Base-by-base conservation (phyloP, 1,140 invertebrate species). In the Dendrolimus punctatus region DNA sequence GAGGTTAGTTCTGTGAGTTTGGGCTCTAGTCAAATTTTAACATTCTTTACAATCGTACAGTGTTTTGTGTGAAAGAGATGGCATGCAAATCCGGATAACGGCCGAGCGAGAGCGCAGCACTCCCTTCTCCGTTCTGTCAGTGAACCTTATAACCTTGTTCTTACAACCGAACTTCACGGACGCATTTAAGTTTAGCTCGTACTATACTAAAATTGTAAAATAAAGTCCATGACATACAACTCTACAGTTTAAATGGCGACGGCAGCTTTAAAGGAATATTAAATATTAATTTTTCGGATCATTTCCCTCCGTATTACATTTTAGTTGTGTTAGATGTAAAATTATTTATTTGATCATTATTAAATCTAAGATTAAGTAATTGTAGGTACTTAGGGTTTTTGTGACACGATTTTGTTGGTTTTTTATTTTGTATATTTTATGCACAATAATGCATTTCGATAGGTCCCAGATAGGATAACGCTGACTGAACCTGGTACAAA, bases 401-500 rank as follows among this genome's bases (percentile, higher is more conserved):
- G 67, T 73, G 68, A 71, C 66, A 68, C 52, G 38, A 44, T 8
- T 6, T 44, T 41, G 8, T 40, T 10, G 39, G 60, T 60, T 60
- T 64, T 63, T 63, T 71, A 73, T 71, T 71, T 53, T 64, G 73
- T 73, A 68, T 68, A 73, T 71, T 66, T 71, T 71, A 75, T 80
- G 81, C 79, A 80, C 79, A 85, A 82, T 63, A 71, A 74, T 71
- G 80, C 78, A 81, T 84, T 81, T 84, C 58, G 54, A 72, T 62
- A 67, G 62, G 73, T 73, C 75, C 72, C 59, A 57, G 53, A 51
- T 47, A 49, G 60, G 64, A 63, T 59, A 57, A 49, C 53, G 54
- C 62, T 62, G 76, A 81, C 73, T 84, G 78, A 80, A 74, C 62
- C 77, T 76, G 78, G 75, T 82, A 80, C 76, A 80, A 79, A 80